Base-by-base conservation (phyloP, 2,797 vertebrate species). In the Phrynocephalus forsythii region DNA sequence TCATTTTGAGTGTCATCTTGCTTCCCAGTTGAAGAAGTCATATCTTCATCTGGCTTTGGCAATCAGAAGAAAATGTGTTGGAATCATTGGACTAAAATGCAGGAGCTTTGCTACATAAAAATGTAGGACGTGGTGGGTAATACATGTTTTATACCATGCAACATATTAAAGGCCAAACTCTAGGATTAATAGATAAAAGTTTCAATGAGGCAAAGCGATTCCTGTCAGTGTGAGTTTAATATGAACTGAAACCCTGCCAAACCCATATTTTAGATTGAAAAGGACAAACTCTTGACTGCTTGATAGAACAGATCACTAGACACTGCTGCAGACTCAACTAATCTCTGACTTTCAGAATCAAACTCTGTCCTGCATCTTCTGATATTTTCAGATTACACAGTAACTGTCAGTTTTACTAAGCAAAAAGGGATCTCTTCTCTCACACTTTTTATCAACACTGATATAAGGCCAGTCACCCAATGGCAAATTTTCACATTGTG, bases 211-310 rank as follows among this genome's bases (percentile, higher is more conserved):
- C 84, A 89, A 79, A 30, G 38, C 88, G 82, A 86, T 83, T 94
- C 84, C 56, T 87, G 63, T 85, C 5, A 44, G 84, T 92, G 56
- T 82, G 63, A 86, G 24, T 87, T 92, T 89, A 92, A 78, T 89
- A 72, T 85, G 86, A 91, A 30, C 48, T 76, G 83, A 87, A 77
- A 44, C 86, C 78, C 72, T 90, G 80, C 80, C 86, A 94, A 92
- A 83, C 16, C 71, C 91, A 79, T 88, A 83, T 91, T 93, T 94
- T 88, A 91, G 84, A 86, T 93, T 90, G 88, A 93, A 90, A 73
- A 90, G 79, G 63, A 44, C 67, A 76, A 50, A 82, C n/a, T 85
- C 76, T 89, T 88, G 63, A 50, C 88, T 92, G 86, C 73, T 38
- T 90, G 84, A 80, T 91, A 85, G 87, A 56, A 86, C 84, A 86